These are phyloP conservation scores for Parauchenoglanis punctatus DNA, from an alignment of 2,797 vertebrate genomes.

Conservation along the genomic window DNA sequence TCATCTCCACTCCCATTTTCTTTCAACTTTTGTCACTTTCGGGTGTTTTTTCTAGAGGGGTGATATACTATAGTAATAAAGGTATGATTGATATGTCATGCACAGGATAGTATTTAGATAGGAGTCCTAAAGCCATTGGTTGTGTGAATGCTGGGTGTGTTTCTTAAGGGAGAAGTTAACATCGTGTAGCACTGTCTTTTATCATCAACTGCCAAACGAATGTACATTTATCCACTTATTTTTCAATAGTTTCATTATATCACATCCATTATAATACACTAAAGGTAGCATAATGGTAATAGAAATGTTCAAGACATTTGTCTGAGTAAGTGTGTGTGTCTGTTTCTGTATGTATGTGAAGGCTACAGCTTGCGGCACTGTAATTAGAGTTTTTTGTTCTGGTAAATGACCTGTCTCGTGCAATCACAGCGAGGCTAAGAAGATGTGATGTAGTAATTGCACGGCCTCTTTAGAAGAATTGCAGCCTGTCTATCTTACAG, in stretches of 20 bases:
- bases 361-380: constrained; percentile 24
- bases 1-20: not conserved
- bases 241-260: constrained; percentile 8
- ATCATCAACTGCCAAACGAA: not conserved
- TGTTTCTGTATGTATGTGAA: constrained; percentile 24
- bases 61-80: not conserved
- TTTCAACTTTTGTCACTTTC: not conserved
- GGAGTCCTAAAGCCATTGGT: not conserved
- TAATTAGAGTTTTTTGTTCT: constrained; percentile 49
- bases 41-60: not conserved
- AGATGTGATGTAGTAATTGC: constrained; percentile 58
- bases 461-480: constrained; percentile 56
- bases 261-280: not conserved
- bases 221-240: not conserved
- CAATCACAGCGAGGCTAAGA: constrained; percentile 40
- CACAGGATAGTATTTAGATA: not conserved
- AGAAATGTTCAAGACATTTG: constrained; percentile 30
- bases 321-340: constrained; percentile 6
- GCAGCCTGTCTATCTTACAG: constrained; percentile 50
- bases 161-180: not conserved
- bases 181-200: not conserved
- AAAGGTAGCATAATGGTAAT: constrained; percentile 17
- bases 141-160: not conserved
- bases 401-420: constrained; percentile 56
- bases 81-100: not conserved